Evolutionary conservation across 1,140 invertebrate species (phyloP).

Genomic region (Drosophila sproati): DNA sequence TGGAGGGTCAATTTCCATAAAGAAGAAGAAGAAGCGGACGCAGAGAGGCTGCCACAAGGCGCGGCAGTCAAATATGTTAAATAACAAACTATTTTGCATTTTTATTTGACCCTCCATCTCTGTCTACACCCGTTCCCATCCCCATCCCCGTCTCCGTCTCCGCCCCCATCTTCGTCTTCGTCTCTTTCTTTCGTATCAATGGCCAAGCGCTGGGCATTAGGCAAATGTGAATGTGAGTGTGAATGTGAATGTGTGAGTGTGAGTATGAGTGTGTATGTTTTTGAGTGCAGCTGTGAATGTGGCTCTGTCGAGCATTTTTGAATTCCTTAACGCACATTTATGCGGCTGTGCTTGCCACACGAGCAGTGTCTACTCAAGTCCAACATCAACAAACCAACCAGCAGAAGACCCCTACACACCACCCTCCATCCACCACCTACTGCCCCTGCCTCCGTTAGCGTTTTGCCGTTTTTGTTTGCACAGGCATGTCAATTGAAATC

Average conservation of each 20-base stretch:
- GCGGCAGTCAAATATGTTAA: constrained; percentile 76
- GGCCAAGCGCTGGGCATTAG: constrained; percentile 56
- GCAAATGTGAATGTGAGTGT: constrained; percentile 46
- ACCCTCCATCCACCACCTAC: background rate
- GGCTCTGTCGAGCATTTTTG: constrained; percentile 32
- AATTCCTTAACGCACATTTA: constrained; percentile 63
- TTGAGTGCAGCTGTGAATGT: constrained; percentile 46
- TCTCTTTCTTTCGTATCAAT: constrained; percentile 46
- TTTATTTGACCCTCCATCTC: constrained; percentile 52
- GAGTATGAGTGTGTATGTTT: background rate
- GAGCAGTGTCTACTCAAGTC: constrained; percentile 47
- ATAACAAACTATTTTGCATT: constrained; percentile 82
- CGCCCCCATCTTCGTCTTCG: background rate
- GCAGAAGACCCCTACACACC: background rate
- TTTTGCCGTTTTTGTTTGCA: constrained; percentile 65
- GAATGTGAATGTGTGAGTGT: constrained; percentile 40
- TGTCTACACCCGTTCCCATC: background rate
- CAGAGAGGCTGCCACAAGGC: constrained; percentile 16
- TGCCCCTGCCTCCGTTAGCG: constrained; percentile 2
- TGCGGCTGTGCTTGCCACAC: constrained; percentile 56
- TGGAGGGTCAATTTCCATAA: constrained; percentile 73
- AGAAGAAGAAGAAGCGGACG: constrained; percentile 14
- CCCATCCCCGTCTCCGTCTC: background rate
- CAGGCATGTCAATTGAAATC: constrained; percentile 80
- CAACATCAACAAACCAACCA: background rate